Percentiles rank a stretch among this genome's conserved stretches.
These are phyloP conservation scores for Syngnathoides biaculeatus DNA, from an alignment of 2,113 vertebrate species.

Conservation along the genomic window DNA sequence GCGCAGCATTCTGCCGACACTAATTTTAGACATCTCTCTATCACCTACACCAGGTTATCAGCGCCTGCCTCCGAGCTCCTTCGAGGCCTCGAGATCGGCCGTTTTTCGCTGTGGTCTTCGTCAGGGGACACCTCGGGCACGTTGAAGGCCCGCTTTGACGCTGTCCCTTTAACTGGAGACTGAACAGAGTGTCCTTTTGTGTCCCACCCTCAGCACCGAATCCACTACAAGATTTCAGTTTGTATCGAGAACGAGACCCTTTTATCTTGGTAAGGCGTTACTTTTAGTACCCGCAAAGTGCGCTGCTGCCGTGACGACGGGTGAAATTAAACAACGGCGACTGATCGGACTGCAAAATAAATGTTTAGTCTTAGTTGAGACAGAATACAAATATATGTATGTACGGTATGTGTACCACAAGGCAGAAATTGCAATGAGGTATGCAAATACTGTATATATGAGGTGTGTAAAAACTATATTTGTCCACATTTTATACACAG, in stretches of 20 bases:
- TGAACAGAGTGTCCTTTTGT: slow-evolving; percentile 17
- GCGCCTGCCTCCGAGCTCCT: slow-evolving; percentile 17
- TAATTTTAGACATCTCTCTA: slow-evolving; percentile 63
- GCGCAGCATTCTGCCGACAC: slow-evolving; percentile 37
- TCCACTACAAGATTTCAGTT: slow-evolving; percentile 3
- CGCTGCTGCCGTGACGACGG: not conserved
- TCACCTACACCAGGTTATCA: slow-evolving; percentile 55
- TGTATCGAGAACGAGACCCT: not conserved
- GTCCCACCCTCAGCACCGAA: not conserved
- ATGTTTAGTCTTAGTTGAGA: slow-evolving; percentile 1
- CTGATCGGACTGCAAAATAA: slow-evolving; percentile 8
- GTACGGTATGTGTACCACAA: slow-evolving; percentile 33
- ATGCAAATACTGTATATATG: not conserved
- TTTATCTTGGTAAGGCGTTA: not conserved
- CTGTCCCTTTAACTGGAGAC: slow-evolving; percentile 22
- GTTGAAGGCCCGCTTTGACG: slow-evolving; percentile 38
- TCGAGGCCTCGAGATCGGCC: slow-evolving; percentile 26
- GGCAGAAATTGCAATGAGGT: slow-evolving; percentile 23
- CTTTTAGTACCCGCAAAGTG: not conserved
- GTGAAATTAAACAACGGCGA: not conserved
- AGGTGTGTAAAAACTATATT: not conserved
- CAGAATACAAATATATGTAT: not conserved
- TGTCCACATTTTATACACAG: too few relatives aligned
- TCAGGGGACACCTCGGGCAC: slow-evolving; percentile 55
- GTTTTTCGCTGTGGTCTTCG: slow-evolving; percentile 40